These are phyloP conservation scores for Gavialis gangeticus DNA, from an alignment of 2,113 vertebrate genomes.

Conservation along the genomic window DNA sequence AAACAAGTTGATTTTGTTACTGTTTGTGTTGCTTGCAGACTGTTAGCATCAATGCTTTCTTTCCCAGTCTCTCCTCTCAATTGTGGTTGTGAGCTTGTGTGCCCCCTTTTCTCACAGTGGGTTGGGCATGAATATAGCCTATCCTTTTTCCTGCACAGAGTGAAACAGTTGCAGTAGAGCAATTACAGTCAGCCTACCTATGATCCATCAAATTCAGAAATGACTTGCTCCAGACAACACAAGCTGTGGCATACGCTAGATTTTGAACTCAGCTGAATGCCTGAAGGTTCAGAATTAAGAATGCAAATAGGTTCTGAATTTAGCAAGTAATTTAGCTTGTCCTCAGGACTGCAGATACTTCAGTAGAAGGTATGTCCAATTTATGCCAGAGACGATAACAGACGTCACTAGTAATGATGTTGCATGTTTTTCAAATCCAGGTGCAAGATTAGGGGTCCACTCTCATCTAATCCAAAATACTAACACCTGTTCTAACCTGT, in stretches of 20 bases:
- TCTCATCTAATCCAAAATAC: constrained; percentile 35
- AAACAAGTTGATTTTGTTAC: constrained; percentile 31
- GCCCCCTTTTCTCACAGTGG: rapidly evolving
- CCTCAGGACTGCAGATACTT: rapidly evolving
- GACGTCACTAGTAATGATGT: not conserved
- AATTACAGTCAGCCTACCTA: not conserved
- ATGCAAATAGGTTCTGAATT: not conserved
- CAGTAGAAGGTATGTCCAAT: not conserved
- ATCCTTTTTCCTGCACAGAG: not conserved
- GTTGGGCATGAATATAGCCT: not conserved
- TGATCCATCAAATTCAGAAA: not conserved
- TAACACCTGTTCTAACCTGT: constrained; percentile 87
- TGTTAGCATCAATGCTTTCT: not conserved
- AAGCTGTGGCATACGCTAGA: not conserved
- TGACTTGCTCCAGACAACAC: not conserved
- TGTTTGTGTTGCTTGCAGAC: constrained; percentile 18
- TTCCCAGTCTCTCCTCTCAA: not conserved
- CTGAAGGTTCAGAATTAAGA: not conserved
- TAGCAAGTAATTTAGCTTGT: rapidly evolving
- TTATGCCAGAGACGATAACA: not conserved
- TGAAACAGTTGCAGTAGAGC: not conserved
- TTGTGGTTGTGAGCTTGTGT: rapidly evolving
- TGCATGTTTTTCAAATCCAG: not conserved
- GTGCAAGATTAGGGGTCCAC: not conserved
- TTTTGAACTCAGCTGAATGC: not conserved